Conservation (phyloP, 2,888 invertebrate species). For the Xestoiulus laeticollis region DNA sequence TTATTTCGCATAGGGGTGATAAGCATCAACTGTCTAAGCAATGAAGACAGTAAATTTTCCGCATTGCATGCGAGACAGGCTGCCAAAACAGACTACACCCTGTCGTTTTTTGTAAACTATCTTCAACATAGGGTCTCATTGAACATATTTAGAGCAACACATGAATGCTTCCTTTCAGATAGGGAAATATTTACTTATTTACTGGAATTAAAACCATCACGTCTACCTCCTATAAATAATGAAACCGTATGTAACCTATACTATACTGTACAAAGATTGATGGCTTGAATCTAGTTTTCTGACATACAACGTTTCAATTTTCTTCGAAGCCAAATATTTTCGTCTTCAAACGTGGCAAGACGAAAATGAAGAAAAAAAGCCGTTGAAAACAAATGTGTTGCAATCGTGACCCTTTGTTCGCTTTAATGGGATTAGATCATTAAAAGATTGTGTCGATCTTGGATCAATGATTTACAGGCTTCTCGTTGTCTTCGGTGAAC, state of each 20-base stretch:
- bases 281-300: neutral
- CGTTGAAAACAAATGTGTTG: slow-evolving; percentile 14
- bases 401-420: neutral
- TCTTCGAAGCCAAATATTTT: neutral
- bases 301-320: neutral
- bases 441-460: neutral
- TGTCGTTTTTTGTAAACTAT: no score
- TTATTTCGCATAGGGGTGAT: no score
- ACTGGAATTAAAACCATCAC: neutral
- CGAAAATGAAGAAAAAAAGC: neutral
- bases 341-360: neutral
- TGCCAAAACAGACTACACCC: no score
- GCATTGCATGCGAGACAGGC: no score
- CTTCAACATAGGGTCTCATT: neutral
- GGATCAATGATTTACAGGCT: slow-evolving; percentile 25
- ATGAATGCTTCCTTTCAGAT: neutral
- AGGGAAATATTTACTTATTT: neutral
- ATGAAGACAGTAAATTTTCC: neutral
- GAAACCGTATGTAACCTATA: neutral
- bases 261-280: neutral
- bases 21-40: neutral
- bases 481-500: slow-evolving; percentile 1
- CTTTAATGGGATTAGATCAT: slow-evolving; percentile 1
- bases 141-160: neutral
- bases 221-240: neutral